Percentiles rank a stretch among this genome's conserved stretches.
phyloP scores from a whole-genome alignment of 1,140 invertebrate species.

The Diachasma alloeum region DNA sequence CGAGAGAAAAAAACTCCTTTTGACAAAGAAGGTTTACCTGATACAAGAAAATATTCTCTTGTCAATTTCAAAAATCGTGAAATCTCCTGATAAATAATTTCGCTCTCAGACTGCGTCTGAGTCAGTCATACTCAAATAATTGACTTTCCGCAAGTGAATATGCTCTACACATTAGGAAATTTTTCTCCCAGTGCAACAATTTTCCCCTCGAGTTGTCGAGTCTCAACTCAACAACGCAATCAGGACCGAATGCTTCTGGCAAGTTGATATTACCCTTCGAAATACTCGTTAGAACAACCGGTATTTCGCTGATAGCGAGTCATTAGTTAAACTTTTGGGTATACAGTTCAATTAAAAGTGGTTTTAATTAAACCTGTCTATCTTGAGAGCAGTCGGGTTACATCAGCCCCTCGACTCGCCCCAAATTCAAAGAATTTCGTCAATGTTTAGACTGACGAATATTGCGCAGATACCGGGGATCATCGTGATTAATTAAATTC shows the following conservation, averaged over 20 bases:
- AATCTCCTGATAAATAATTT: too few species aligned
- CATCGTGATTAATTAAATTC: neutral
- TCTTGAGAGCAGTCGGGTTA: conserved; percentile 1
- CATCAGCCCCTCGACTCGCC: neutral
- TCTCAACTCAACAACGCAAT: neutral
- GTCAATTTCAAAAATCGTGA: too few species aligned
- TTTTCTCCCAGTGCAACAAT: neutral
- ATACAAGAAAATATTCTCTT: too few species aligned
- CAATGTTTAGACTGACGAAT: neutral
- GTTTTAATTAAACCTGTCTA: conserved; percentile 52
- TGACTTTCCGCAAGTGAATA: too few species aligned
- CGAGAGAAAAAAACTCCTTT: too few species aligned
- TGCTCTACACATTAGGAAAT: too few species aligned
- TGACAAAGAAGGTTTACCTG: too few species aligned
- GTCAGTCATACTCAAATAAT: too few species aligned
- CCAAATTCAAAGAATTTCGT: neutral
- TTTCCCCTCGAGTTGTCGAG: neutral
- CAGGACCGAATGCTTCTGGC: neutral
- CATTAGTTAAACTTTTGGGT: conserved; percentile 51
- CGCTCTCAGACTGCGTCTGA: too few species aligned
- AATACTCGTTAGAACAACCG: conserved; percentile 52
- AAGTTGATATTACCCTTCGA: conserved; percentile 28
- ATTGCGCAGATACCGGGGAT: neutral
- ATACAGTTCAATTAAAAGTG: conserved; percentile 48
- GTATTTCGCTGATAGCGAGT: conserved; percentile 47